Base-by-base conservation (phyloP, 2,113 vertebrate species). In the Peromyscus californicus region DNA sequence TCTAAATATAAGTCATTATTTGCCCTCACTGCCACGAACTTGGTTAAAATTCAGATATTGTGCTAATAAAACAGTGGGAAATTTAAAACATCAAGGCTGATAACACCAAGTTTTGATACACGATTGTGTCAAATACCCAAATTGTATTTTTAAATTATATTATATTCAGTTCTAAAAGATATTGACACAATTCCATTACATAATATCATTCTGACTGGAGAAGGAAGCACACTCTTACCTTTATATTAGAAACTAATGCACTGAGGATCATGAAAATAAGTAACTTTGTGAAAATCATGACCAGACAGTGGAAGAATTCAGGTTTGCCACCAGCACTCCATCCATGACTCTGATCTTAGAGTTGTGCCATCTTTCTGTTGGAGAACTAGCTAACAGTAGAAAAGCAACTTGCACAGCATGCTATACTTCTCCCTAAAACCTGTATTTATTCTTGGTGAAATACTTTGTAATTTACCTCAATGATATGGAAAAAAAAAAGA, bases 371-470 rank as follows among this genome's bases (percentile, higher is more conserved):
- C 24, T 51, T 80, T 33, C 54, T 39, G 17, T 45, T 16, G 33
- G 4, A 90, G 2, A 92, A 59, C 4, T 29, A 72, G 12, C 0
- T 48, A n/a, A 39, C 80, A 39, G 22, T 45, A 70, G 11, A 76
- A 4, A 15, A 59, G 45, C 11, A 59, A 72, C 70, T 72, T 87
- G 57, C 26, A 57, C n/a, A 33, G 24, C 70, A 33, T 2, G n/a
- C 22, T 10, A 16, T 45, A 12, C 0, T 26, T 15, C 19, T 59
- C 15, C 87, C 8, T 72, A 9, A 86, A 36, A 29, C 2, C 0
- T 82, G 51, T 3, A 70, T 69, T 67, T 72, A 51, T 72, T 67
- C 31, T 39, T 72, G 5, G 10, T 51, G 19, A 7, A 93, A 95
- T 36, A 83, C 1, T 88, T 84, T 39, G 51, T 54, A 82, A 63